Base-by-base conservation (phyloP, 2,797 vertebrate species). In the Sus cebifrons region DNA sequence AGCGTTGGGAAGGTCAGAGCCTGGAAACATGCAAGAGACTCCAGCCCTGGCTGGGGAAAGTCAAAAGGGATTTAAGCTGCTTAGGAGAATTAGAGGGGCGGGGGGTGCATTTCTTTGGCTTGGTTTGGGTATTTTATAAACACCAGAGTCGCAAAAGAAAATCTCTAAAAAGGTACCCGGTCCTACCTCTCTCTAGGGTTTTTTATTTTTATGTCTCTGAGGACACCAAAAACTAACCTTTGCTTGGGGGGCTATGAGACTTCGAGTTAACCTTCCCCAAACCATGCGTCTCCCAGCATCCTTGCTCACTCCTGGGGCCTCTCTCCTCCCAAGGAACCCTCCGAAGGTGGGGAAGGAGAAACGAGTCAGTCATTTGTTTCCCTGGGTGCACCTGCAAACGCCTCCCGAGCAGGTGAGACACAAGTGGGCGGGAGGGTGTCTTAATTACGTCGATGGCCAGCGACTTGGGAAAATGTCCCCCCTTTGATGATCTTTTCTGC, bases 1-100 rank as follows among this genome's bases (percentile, higher is more conserved):
- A 97, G 97, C 91, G 84, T 86, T 96, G 98, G 98, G 99, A 99
- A 99, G 99, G 99, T 99, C 99, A 98, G 98, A 98, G 97, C 98
- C 98, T 95, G 97, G 98, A 98, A 98, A 98, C 98, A 96, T 98
- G 98, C 98, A 98, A 98, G 98, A 98, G 98, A 98, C 97, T 98
- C 98, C 97, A 97, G 98, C 98, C 98, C 99, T 98, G 98, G 98
- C 98, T 98, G 98, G 98, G 98, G 98, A 99, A 98, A 98, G 98
- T 86, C 98, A 98, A 98, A 98, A 98, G 98, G 98, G 98, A 98
- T 98, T 98, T 99, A 98, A 98, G 97, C 97, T 97, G 97, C 98
- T 98, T 99, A 98, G 98, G 98, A 99, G 98, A 98, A 98, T 98
- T 98, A 98, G 96, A 95, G 96, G 96, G 40, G 29, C 2, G 95